A percentile compares a stretch with the other conserved stretches of the same genome.
Evolutionary conservation across 2,797 vertebrate genomes (phyloP).

Genomic region (Pteronotus mesoamericanus): DNA sequence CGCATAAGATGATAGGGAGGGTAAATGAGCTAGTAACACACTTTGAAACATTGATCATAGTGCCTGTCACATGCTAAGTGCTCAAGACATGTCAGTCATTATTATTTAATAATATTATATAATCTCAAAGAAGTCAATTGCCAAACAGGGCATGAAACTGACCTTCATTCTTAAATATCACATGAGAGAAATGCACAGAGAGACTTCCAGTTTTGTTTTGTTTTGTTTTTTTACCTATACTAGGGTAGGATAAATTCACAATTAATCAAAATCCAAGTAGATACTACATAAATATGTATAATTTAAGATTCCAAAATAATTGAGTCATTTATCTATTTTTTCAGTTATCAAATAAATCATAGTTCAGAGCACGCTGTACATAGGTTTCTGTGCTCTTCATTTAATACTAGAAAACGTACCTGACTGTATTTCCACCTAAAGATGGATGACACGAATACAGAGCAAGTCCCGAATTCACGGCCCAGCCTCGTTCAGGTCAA

Average conservation of each 20-base stretch:
- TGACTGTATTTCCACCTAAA: background rate
- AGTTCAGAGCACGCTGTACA: background rate
- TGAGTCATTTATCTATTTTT: background rate
- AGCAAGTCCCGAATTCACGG: background rate
- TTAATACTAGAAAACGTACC: background rate
- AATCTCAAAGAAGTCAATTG: background rate
- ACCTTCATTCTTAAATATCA: background rate
- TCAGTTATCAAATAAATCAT: background rate
- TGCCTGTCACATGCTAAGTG: background rate
- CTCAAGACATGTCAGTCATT: background rate
- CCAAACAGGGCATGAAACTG: background rate
- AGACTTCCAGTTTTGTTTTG: background rate
- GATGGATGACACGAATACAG: background rate
- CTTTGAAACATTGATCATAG: background rate
- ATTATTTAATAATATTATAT: background rate
- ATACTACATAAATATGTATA: background rate
- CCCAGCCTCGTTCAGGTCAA: background rate
- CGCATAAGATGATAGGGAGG: background rate
- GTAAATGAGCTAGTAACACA: background rate
- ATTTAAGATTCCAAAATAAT: conserved; percentile 7
- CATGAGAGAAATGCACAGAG: background rate
- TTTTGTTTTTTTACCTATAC: background rate
- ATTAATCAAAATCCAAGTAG: background rate
- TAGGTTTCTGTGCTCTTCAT: background rate
- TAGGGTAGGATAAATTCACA: background rate